Evolutionary conservation across 1,140 invertebrate genomes (phyloP).

Genomic region (Drosophila trapezifrons): DNA sequence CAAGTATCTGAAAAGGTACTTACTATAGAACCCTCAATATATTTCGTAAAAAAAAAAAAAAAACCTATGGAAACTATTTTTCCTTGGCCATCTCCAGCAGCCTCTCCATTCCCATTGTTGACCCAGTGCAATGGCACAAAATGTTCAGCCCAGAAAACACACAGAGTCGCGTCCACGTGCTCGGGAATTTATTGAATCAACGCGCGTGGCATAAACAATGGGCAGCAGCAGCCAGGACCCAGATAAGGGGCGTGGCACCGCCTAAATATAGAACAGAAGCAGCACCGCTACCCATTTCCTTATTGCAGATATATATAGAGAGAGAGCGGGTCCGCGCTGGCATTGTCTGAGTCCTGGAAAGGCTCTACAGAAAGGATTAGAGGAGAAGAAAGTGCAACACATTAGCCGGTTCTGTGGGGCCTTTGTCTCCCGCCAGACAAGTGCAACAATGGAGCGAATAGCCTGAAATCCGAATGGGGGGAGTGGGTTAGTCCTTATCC

Average conservation of each 20-base stretch:
- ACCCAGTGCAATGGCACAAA: conserved; percentile 17
- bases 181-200: conserved; percentile 64
- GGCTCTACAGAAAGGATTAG: conserved; percentile 2
- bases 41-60: background rate
- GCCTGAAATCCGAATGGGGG: conserved; percentile 13
- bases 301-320: conserved; percentile 27
- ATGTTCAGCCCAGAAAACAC: conserved; percentile 39
- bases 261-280: conserved; percentile 62
- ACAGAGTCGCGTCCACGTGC: conserved; percentile 39
- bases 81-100: background rate
- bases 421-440: conserved; percentile 54
- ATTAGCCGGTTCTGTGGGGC: conserved; percentile 62
- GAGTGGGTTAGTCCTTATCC: conserved; percentile 24
- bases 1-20: background rate
- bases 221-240: conserved; percentile 17
- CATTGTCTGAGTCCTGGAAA: conserved; percentile 44
- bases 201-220: conserved; percentile 72
- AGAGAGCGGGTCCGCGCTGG: background rate
- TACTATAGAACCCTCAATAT: background rate
- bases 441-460: conserved; percentile 44
- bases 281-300: conserved; percentile 31
- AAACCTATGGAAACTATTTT: background rate
- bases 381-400: conserved; percentile 62
- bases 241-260: conserved; percentile 53
- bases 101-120: background rate